A percentile compares a stretch with the other conserved stretches of the same genome.
Evolutionary conservation across 2,797 vertebrate genomes (phyloP).

Genomic region (Betta splendens): DNA sequence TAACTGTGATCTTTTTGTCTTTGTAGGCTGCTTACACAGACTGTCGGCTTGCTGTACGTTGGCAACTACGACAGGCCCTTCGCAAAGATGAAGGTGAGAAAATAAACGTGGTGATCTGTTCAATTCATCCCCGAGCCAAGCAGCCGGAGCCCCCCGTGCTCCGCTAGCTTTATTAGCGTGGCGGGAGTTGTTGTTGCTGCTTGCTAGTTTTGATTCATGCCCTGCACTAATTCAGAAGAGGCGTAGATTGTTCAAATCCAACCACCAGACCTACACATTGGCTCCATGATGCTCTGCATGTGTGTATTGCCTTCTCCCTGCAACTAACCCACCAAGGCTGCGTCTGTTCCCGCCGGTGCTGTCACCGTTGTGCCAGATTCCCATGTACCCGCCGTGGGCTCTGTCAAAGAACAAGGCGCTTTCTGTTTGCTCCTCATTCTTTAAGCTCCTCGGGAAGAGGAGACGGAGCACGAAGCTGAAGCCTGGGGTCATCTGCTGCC

Average conservation of each 20-base stretch:
- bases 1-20: constrained; percentile 69
- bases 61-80: constrained; percentile 95
- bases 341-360: constrained; percentile 4
- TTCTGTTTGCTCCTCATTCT: constrained; percentile 21
- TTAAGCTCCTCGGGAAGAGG: constrained; percentile 11
- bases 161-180: constrained; percentile 13
- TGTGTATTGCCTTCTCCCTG: too few relatives aligned
- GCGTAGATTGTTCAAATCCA: too few relatives aligned
- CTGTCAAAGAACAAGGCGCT: constrained; percentile 15
- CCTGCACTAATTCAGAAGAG: too few relatives aligned
- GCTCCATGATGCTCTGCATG: too few relatives aligned
- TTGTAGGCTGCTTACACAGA: constrained; percentile 90
- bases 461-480: constrained; percentile 15
- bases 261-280: too few relatives aligned
- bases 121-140: constrained; percentile 21
- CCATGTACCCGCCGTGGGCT: constrained; percentile 26
- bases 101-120: constrained; percentile 51
- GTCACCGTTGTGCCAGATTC: constrained; percentile 17
- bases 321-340: too few relatives aligned
- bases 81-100: constrained; percentile 95
- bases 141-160: constrained; percentile 11
- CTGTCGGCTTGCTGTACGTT: constrained; percentile 94
- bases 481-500: constrained; percentile 26
- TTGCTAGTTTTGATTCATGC: too few relatives aligned
- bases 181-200: background rate